Evolutionary conservation across 2,797 vertebrate species (phyloP).

Genomic region (Halcyon smyrnensis): DNA sequence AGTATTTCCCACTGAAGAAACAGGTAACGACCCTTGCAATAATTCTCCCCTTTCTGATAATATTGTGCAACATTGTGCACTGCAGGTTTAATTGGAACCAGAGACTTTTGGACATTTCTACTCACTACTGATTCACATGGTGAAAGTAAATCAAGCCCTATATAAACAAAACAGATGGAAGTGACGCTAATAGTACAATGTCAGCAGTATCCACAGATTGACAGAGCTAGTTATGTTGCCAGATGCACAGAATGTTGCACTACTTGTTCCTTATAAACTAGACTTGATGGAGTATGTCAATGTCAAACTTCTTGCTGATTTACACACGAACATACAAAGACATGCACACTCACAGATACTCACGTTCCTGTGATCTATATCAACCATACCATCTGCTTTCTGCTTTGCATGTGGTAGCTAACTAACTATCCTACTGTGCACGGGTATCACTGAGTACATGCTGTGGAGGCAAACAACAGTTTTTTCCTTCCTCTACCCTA

Average conservation of each 20-base stretch:
- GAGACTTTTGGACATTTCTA: slow-evolving; percentile 77
- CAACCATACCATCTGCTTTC: slow-evolving; percentile 85
- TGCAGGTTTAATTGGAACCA: slow-evolving; percentile 73
- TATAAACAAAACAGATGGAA: slow-evolving; percentile 86
- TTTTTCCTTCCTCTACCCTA: slow-evolving; percentile 73
- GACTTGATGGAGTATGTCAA: slow-evolving; percentile 86
- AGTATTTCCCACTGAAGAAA: neutral
- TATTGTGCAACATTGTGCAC: slow-evolving; percentile 54
- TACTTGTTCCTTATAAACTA: slow-evolving; percentile 86
- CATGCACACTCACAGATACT: slow-evolving; percentile 83
- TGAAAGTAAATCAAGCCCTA: slow-evolving; percentile 83
- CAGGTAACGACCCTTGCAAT: neutral
- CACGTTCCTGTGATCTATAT: slow-evolving; percentile 83
- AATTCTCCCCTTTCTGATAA: slow-evolving; percentile 33
- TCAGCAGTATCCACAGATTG: slow-evolving; percentile 86
- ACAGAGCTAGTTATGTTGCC: slow-evolving; percentile 83
- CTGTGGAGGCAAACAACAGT: slow-evolving; percentile 82
- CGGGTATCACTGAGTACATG: slow-evolving; percentile 80
- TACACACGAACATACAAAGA: slow-evolving; percentile 83
- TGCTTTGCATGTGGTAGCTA: slow-evolving; percentile 83
- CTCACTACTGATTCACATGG: slow-evolving; percentile 76
- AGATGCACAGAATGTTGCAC: slow-evolving; percentile 87
- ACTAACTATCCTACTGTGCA: slow-evolving; percentile 84
- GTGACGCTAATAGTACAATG: slow-evolving; percentile 83
- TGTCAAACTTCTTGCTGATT: slow-evolving; percentile 86